These are phyloP conservation scores for Seriola quinqueradiata DNA, from an alignment of 2,113 vertebrate species.

Conservation along the genomic window DNA sequence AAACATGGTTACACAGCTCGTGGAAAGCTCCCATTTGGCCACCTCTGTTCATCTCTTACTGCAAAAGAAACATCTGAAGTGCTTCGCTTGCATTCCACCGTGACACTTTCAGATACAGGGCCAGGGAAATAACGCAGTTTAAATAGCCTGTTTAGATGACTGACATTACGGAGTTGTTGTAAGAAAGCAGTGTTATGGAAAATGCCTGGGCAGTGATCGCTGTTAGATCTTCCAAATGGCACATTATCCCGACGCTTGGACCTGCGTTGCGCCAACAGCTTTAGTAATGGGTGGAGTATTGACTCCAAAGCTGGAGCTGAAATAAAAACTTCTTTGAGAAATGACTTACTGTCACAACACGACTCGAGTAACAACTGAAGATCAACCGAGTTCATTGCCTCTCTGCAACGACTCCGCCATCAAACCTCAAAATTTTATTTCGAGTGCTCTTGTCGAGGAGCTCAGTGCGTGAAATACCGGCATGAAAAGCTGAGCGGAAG, in stretches of 20 bases:
- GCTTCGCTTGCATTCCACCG: neutral
- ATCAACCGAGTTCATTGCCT: neutral
- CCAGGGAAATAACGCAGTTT: conserved; percentile 10
- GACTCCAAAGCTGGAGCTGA: conserved; percentile 10
- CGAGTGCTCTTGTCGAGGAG: conserved; percentile 15
- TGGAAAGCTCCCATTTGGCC: conserved; percentile 31
- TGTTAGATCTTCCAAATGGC: conserved; percentile 1
- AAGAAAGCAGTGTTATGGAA: conserved; percentile 9
- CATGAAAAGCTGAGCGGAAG: conserved; percentile 1
- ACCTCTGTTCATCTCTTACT: conserved; percentile 2
- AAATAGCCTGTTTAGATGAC: conserved; percentile 15
- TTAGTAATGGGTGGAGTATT: neutral
- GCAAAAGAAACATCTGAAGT: neutral
- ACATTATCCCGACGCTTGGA: neutral
- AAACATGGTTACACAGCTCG: conserved; percentile 43
- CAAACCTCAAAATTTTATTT: neutral
- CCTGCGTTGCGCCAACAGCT: neutral
- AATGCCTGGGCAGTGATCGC: neutral
- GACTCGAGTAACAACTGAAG: neutral
- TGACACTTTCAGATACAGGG: conserved; percentile 6
- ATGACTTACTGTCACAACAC: conserved; percentile 5
- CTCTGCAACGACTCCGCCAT: neutral
- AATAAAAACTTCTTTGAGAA: conserved; percentile 36
- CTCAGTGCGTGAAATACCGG: conserved; percentile 34
- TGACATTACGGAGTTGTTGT: conserved; percentile 12